Percentiles rank a stretch among this genome's conserved stretches.
Evolutionary conservation across 2,113 vertebrate species (phyloP).

Genomic region (Fukomys damarensis): DNA sequence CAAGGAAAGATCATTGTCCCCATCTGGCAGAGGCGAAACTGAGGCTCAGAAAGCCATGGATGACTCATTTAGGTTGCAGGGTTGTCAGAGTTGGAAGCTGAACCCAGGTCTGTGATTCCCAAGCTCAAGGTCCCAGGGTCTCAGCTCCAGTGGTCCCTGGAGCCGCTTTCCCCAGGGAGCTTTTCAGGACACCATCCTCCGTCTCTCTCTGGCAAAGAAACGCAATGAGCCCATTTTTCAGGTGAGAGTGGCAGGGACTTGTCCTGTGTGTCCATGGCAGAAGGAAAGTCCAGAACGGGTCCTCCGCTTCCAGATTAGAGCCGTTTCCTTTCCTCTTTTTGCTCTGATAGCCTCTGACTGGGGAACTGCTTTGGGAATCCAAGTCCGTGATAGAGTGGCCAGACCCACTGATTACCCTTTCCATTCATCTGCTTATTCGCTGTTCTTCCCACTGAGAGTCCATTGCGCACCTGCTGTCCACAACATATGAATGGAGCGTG

Average conservation of each 20-base stretch:
- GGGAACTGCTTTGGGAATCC: neutral
- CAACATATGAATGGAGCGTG: accelerated
- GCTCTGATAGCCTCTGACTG: no score
- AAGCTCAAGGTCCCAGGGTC: neutral
- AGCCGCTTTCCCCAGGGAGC: accelerated
- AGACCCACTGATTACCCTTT: neutral
- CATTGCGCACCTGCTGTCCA: neutral
- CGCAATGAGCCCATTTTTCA: neutral
- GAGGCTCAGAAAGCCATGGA: neutral
- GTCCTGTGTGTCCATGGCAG: neutral
- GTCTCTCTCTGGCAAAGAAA: neutral
- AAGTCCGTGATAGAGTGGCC: neutral
- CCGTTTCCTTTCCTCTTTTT: neutral
- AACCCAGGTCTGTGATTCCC: neutral
- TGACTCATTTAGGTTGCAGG: neutral
- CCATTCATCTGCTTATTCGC: neutral
- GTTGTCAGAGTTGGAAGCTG: neutral
- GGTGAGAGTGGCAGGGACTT: neutral
- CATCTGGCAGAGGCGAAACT: neutral
- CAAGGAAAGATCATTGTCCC: neutral
- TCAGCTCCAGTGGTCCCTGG: accelerated
- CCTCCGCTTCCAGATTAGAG: neutral
- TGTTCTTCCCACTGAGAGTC: neutral
- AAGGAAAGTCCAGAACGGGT: accelerated
- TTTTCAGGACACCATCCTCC: neutral